Percentiles rank a stretch among this genome's conserved stretches.
phyloP scores from a whole-genome alignment of 2,113 vertebrate genomes.

The Candoia aspera region DNA sequence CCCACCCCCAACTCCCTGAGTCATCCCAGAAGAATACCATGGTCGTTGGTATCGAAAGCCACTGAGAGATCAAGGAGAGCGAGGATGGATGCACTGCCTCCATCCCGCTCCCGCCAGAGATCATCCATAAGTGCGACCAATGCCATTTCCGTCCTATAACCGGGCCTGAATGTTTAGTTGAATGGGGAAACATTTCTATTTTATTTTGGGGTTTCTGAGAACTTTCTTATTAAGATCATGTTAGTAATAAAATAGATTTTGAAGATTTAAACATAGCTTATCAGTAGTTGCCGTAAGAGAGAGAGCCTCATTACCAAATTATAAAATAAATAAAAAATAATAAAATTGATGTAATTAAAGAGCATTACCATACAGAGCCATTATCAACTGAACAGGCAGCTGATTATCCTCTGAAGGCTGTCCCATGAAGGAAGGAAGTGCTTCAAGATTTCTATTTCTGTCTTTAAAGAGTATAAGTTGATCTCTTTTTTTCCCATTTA shows the following conservation, averaged over 20 bases:
- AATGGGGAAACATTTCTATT: neutral
- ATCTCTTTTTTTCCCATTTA: constrained; percentile 60
- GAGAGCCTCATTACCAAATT: constrained; percentile 23
- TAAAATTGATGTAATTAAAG: constrained; percentile 38
- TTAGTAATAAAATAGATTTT: constrained; percentile 47
- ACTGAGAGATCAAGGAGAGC: too few species aligned
- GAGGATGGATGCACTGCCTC: too few species aligned
- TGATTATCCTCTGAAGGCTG: constrained; percentile 48
- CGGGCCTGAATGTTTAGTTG: too few species aligned
- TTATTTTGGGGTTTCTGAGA: constrained; percentile 30
- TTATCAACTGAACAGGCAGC: constrained; percentile 47
- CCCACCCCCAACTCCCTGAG: too few species aligned
- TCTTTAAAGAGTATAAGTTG: constrained; percentile 61
- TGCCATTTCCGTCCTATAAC: too few species aligned
- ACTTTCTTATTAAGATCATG: constrained; percentile 48
- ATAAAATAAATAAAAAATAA: constrained; percentile 29
- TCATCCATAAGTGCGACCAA: too few species aligned
- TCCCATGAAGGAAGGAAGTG: constrained; percentile 52
- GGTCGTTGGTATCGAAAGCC: too few species aligned
- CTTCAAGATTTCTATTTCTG: constrained; percentile 57
- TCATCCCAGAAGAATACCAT: too few species aligned
- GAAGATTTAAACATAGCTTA: constrained; percentile 57
- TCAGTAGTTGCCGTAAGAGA: constrained; percentile 37
- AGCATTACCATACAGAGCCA: constrained; percentile 44
- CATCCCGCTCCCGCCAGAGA: too few species aligned